A percentile compares a stretch with the other conserved stretches of the same genome.
These are phyloP conservation scores for Yponomeuta cagnagella DNA, from an alignment of 2,888 invertebrate species.

Conservation along the genomic window DNA sequence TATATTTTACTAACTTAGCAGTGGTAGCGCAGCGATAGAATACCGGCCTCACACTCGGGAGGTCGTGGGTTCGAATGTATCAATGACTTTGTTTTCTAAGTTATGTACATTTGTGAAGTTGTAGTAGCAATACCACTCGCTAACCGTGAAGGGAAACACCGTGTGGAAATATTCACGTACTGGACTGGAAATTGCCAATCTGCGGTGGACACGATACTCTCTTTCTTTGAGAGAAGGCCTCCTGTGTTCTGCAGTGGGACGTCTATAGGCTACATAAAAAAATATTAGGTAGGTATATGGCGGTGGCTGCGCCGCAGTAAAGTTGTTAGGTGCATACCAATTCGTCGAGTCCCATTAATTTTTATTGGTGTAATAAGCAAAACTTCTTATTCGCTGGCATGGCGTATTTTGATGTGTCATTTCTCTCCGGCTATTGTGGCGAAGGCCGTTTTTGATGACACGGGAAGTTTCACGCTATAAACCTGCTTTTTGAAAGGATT, in stretches of 20 bases:
- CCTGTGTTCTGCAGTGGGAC: too few species aligned
- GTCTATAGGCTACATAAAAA: too few species aligned
- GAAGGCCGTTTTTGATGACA: constrained; percentile 48
- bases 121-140: too few species aligned
- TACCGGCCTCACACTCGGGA: neutral
- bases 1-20: neutral
- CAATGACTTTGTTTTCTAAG: too few species aligned
- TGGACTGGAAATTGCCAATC: too few species aligned
- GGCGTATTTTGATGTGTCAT: neutral
- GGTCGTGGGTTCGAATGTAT: neutral
- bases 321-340: neutral
- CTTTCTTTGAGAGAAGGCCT: too few species aligned
- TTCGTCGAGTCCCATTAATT: neutral
- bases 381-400: neutral
- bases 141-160: too few species aligned
- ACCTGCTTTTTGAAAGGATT: constrained; percentile 57
- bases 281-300: too few species aligned
- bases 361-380: neutral
- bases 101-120: too few species aligned
- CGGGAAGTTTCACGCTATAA: constrained; percentile 50
- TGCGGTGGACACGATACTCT: too few species aligned
- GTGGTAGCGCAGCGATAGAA: neutral
- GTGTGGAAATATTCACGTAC: too few species aligned
- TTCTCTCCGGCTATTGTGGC: neutral
- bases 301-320: too few species aligned